These are phyloP conservation scores for Drepana arcuata DNA, from an alignment of 1,140 invertebrate species.

Conservation along the genomic window DNA sequence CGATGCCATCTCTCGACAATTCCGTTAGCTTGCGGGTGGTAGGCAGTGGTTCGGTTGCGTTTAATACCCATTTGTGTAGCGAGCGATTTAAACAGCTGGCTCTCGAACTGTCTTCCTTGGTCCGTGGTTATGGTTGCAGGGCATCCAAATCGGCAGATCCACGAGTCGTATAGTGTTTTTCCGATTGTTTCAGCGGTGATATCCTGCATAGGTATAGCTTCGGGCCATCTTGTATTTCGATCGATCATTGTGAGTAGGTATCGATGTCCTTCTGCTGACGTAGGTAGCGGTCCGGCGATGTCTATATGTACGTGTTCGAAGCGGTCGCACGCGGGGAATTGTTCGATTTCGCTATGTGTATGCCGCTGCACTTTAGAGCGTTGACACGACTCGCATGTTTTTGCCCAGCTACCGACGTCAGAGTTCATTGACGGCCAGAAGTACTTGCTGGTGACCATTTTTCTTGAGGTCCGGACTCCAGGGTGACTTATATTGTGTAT, in stretches of 20 bases:
- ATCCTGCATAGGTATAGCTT: background rate
- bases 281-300: background rate
- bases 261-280: background rate
- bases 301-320: background rate
- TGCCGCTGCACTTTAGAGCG: background rate
- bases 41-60: background rate
- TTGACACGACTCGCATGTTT: background rate
- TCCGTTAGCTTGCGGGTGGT: background rate
- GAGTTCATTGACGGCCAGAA: background rate
- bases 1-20: background rate
- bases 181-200: background rate
- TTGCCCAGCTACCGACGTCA: background rate
- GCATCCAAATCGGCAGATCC: background rate
- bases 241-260: background rate
- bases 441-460: background rate
- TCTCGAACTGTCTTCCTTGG: constrained; percentile 1
- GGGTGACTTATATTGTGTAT: background rate
- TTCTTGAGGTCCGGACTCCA: background rate
- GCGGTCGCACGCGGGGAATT: background rate
- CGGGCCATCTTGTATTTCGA: background rate
- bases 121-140: background rate
- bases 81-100: background rate
- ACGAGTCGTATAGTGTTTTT: background rate
- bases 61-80: background rate
- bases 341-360: background rate